Percentiles rank a stretch among this genome's conserved stretches.
Conservation (phyloP, 2,113 vertebrate species). For the Siniperca chuatsi region DNA sequence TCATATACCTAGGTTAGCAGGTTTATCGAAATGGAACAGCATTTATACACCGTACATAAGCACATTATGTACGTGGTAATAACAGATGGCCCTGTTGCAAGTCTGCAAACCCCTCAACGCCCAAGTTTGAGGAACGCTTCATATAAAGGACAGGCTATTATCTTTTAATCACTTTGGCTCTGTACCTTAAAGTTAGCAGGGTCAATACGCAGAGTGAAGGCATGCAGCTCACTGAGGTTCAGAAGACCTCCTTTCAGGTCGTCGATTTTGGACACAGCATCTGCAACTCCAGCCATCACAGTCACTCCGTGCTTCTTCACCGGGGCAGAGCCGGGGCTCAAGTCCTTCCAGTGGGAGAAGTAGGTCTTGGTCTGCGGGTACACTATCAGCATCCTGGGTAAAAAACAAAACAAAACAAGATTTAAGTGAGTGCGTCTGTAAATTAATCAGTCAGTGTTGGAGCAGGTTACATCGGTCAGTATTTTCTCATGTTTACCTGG, state of each 20-base stretch:
- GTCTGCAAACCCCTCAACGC: not conserved
- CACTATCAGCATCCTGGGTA: constrained; percentile 77
- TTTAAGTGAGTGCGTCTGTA: too few relatives aligned
- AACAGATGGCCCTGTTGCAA: not conserved
- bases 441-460: fast-evolving
- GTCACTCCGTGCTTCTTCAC: constrained; percentile 83
- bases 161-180: not conserved
- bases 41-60: too few relatives aligned
- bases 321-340: constrained; percentile 72
- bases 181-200: constrained; percentile 86
- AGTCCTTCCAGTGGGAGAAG: constrained; percentile 89
- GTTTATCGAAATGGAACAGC: too few relatives aligned
- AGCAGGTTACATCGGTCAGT: not conserved
- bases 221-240: constrained; percentile 89
- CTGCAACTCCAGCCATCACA: constrained; percentile 75
- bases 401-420: not conserved
- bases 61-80: not conserved
- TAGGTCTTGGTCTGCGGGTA: constrained; percentile 91
- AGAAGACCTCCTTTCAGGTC: constrained; percentile 81
- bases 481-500: constrained; percentile 78
- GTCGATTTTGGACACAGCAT: constrained; percentile 82
- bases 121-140: not conserved
- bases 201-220: constrained; percentile 88
- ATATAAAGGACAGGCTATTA: not conserved
- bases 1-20: too few relatives aligned